phyloP scores from a whole-genome alignment of 2,797 vertebrate genomes.

The Poeciliopsis turneri region DNA sequence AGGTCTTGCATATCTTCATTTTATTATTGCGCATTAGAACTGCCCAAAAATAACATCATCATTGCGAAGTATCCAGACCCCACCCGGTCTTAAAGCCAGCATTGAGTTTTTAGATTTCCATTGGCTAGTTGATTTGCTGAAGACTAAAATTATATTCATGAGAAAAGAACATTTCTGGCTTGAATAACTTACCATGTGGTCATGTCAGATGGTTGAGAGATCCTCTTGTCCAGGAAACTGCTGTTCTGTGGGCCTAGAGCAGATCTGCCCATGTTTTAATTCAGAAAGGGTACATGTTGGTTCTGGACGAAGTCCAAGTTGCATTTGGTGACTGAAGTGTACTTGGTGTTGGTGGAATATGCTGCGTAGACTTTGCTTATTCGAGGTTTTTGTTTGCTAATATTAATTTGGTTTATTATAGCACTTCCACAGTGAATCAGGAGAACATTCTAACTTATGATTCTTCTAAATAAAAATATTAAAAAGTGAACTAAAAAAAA shows the following conservation, averaged over 20 bases:
- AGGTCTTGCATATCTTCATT: constrained; percentile 38
- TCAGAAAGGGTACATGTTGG: constrained; percentile 62
- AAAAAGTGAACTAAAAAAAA: background rate
- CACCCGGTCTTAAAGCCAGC: background rate
- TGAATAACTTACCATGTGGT: constrained; percentile 53
- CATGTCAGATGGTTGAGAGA: constrained; percentile 73
- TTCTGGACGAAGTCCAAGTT: constrained; percentile 59
- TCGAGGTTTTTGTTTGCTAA: background rate
- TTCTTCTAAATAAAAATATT: background rate
- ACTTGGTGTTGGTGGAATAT: constrained; percentile 33
- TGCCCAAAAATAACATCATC: constrained; percentile 8
- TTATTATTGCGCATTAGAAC: background rate
- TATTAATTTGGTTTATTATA: constrained; percentile 1
- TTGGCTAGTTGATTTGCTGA: constrained; percentile 24
- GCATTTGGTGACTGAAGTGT: constrained; percentile 54
- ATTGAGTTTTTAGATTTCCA: constrained; percentile 4
- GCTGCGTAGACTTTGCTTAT: constrained; percentile 33
- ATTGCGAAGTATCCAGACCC: constrained; percentile 5
- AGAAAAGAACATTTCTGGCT: constrained; percentile 49
- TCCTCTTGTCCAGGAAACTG: constrained; percentile 69
- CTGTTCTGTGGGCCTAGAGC: constrained; percentile 62
- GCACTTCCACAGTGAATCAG: background rate
- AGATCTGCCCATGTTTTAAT: constrained; percentile 67
- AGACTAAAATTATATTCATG: background rate
- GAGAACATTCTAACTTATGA: too few relatives aligned